phyloP scores from a whole-genome alignment of 2,113 vertebrate species.

The Fulica atra region DNA sequence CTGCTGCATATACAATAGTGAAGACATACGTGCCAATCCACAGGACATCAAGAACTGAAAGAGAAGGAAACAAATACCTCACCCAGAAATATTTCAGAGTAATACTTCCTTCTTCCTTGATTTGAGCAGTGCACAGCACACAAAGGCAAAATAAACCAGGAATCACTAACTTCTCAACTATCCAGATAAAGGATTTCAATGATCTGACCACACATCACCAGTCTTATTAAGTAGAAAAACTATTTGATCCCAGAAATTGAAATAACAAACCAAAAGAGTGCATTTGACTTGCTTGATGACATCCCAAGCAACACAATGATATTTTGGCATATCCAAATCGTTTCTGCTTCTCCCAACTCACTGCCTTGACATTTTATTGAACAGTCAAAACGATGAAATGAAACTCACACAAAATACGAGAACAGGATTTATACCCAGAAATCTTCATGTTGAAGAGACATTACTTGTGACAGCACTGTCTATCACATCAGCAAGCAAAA shows the following conservation, averaged over 20 bases:
- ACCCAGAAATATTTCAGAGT: neutral
- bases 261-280: neutral
- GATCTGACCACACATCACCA: neutral
- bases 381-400: neutral
- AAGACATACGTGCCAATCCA: constrained; percentile 95
- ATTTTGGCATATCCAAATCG: neutral
- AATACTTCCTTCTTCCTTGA: neutral
- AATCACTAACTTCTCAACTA: neutral
- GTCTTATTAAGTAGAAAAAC: neutral
- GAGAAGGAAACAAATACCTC: neutral
- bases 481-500: neutral
- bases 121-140: neutral
- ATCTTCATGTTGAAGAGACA: neutral
- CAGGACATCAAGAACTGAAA: constrained; percentile 90
- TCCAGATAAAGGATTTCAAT: neutral
- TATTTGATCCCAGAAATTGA: neutral
- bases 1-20: constrained; percentile 87
- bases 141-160: neutral
- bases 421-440: neutral
- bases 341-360: neutral
- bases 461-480: neutral
- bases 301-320: neutral
- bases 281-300: neutral
- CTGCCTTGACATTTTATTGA: neutral
- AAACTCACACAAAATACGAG: neutral